These are phyloP conservation scores for Lordiphosa mommai DNA, from an alignment of 1,140 invertebrate genomes.

Conservation along the genomic window DNA sequence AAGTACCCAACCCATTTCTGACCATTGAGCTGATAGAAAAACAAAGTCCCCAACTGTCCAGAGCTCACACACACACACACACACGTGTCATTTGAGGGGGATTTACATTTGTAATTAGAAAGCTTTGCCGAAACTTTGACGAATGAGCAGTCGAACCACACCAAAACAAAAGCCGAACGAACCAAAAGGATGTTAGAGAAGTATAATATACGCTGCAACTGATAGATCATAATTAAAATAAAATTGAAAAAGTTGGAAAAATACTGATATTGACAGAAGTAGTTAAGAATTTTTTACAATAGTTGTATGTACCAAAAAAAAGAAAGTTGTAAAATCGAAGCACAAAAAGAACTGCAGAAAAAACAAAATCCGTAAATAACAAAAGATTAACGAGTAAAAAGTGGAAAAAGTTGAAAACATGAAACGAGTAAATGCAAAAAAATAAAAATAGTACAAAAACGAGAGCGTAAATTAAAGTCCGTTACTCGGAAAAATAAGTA, in stretches of 20 bases:
- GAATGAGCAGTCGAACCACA: constrained; percentile 31
- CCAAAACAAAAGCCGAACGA: constrained; percentile 19
- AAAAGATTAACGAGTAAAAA: too few relatives aligned
- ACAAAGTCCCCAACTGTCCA: constrained; percentile 29
- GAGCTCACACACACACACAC: constrained; percentile 9
- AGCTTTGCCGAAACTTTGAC: constrained; percentile 70
- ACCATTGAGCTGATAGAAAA: constrained; percentile 21
- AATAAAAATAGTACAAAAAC: too few relatives aligned
- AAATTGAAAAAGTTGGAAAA: neutral
- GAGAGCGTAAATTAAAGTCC: too few relatives aligned
- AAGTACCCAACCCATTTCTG: constrained; percentile 24
- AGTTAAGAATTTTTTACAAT: too few relatives aligned
- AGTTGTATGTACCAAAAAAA: too few relatives aligned
- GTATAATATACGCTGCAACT: neutral
- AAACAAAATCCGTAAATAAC: too few relatives aligned
- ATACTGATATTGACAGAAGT: too few relatives aligned
- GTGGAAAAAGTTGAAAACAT: too few relatives aligned
- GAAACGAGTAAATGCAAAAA: too few relatives aligned
- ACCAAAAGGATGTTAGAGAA: neutral
- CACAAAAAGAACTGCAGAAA: too few relatives aligned
- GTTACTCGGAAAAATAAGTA: too few relatives aligned
- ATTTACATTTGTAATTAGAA: constrained; percentile 77
- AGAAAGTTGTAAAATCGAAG: too few relatives aligned
- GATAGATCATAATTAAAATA: neutral
- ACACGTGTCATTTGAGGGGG: constrained; percentile 34